These are phyloP conservation scores for Plagiodera versicolora DNA, from an alignment of 2,888 invertebrate genomes.

Conservation along the genomic window DNA sequence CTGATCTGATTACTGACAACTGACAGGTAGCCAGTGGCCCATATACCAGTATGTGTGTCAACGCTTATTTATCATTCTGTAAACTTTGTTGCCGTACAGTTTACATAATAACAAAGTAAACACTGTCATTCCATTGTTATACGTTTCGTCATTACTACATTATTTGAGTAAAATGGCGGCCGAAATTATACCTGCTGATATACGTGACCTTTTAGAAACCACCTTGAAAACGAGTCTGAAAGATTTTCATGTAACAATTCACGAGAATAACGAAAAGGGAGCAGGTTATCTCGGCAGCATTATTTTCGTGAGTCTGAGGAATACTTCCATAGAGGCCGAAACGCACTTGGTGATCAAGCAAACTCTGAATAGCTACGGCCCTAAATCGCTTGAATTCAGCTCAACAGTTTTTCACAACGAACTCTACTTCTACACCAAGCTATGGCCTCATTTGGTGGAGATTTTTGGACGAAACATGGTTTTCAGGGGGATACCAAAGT, in stretches of 20 bases:
- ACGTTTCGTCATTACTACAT: too few species aligned
- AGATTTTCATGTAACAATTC: constrained; percentile 7
- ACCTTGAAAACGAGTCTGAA: constrained; percentile 9
- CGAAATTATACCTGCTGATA: neutral
- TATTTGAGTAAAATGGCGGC: neutral
- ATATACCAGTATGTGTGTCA: too few species aligned
- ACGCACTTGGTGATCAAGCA: constrained; percentile 18
- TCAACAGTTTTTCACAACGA: constrained; percentile 14
- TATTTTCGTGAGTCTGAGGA: constrained; percentile 11
- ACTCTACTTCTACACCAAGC: constrained; percentile 10
- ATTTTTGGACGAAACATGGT: neutral
- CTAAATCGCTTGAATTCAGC: constrained; percentile 8
- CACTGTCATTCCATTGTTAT: too few species aligned
- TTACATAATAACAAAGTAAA: too few species aligned
- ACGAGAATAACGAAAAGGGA: constrained; percentile 16
- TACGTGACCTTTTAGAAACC: constrained; percentile 3
- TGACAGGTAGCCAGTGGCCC: too few species aligned
- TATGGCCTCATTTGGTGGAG: constrained; percentile 6
- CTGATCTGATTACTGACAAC: too few species aligned
- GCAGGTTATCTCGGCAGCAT: constrained; percentile 18
- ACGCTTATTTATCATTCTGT: too few species aligned
- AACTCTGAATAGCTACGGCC: neutral
- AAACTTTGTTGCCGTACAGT: too few species aligned
- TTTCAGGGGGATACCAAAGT: constrained; percentile 9
- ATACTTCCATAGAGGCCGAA: constrained; percentile 7